Conservation (phyloP, 2,797 vertebrate genomes). For the Garrulus glandarius region DNA sequence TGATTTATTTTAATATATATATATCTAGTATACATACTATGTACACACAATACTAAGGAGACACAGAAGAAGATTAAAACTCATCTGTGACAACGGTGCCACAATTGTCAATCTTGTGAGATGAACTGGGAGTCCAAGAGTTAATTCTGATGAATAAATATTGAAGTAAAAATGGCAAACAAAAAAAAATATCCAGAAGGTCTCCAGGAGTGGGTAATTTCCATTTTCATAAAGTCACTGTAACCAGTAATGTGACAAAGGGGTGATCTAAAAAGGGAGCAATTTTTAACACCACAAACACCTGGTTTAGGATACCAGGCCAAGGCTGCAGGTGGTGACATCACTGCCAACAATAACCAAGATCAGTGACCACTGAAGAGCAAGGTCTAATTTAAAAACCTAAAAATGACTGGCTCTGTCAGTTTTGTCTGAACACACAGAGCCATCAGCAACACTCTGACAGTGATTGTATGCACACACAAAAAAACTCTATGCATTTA, state of each 20-base stretch:
- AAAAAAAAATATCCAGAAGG: not conserved
- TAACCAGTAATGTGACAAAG: not conserved
- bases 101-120: not conserved
- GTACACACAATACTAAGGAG: not conserved
- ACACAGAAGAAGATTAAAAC: not conserved
- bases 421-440: not conserved
- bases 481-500: not conserved
- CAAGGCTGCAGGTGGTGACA: not conserved
- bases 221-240: not conserved
- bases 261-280: not conserved
- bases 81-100: not conserved
- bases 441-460: not conserved
- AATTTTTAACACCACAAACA: not conserved
- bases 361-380: not conserved
- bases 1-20: not conserved
- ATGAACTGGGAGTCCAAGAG: not conserved
- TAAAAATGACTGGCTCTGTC: not conserved
- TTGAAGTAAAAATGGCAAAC: not conserved
- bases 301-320: not conserved
- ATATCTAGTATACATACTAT: fast-evolving
- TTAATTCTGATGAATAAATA: not conserved
- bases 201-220: not conserved
- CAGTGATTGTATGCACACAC: fast-evolving
- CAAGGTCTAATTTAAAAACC: not conserved
- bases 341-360: not conserved